A percentile compares a stretch with the other conserved stretches of the same genome.
phyloP scores from a whole-genome alignment of 2,888 invertebrate species.

The Octonoba sinensis region DNA sequence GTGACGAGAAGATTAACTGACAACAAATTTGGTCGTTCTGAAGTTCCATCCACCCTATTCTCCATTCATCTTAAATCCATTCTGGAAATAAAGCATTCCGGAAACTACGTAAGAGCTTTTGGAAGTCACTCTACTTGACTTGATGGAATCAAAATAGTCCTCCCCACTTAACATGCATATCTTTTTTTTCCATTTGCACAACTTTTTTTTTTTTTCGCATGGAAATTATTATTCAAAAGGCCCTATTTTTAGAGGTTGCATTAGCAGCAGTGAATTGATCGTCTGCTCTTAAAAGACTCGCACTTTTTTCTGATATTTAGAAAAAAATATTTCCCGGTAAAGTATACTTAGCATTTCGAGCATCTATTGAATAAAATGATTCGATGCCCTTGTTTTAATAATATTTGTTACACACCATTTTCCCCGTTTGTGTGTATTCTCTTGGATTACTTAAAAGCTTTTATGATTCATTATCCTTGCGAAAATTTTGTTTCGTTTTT shows the following conservation, averaged over 20 bases:
- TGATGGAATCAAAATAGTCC: conserved; percentile 22
- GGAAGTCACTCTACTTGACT: not conserved
- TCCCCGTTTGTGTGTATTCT: too few relatives aligned
- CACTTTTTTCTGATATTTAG: not conserved
- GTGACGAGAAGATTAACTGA: conserved; percentile 30
- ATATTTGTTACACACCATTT: too few relatives aligned
- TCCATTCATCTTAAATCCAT: not conserved
- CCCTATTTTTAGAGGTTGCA: not conserved
- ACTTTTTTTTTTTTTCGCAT: not conserved
- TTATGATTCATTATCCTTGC: too few relatives aligned
- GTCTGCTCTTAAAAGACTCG: not conserved
- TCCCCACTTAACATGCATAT: conserved; percentile 18
- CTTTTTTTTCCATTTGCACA: conserved; percentile 7
- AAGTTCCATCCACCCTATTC: too few relatives aligned
- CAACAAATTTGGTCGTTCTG: conserved; percentile 18
- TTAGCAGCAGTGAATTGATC: conserved; percentile 3
- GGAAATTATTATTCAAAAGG: too few relatives aligned
- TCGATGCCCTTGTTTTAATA: too few relatives aligned
- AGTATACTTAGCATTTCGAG: not conserved
- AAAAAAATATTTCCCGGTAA: too few relatives aligned
- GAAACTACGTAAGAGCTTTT: conserved; percentile 4
- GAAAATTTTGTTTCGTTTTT: too few relatives aligned
- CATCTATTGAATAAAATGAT: not conserved
- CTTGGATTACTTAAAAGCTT: too few relatives aligned
- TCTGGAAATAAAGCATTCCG: not conserved